Evolutionary conservation across 1,140 invertebrate species (phyloP).

Genomic region (Drosophila grimshawi): DNA sequence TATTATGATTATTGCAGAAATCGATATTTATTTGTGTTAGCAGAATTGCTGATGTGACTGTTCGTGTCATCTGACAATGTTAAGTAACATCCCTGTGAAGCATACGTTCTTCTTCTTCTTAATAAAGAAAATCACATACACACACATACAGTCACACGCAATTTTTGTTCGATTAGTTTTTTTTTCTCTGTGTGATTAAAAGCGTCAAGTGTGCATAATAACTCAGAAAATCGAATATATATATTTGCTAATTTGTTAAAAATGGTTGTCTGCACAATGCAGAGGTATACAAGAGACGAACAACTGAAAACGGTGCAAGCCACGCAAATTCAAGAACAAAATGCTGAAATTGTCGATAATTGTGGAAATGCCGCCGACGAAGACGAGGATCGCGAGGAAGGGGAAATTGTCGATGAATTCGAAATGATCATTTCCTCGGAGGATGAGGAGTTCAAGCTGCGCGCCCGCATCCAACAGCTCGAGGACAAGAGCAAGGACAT

Average conservation of each 20-base stretch:
- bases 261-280: constrained; percentile 55
- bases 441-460: constrained; percentile 75
- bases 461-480: constrained; percentile 73
- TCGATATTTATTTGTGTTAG: neutral
- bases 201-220: constrained; percentile 4
- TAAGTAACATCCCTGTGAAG: constrained; percentile 13
- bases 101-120: constrained; percentile 19
- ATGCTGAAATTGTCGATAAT: constrained; percentile 33
- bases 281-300: constrained; percentile 38
- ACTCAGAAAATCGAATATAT: neutral
- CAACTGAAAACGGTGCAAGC: constrained; percentile 25
- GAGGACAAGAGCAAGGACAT: constrained; percentile 81
- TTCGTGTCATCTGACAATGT: neutral
- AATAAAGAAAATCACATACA: constrained; percentile 11
- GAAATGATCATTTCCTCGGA: constrained; percentile 80
- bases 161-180: constrained; percentile 4
- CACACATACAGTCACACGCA: constrained; percentile 4
- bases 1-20: too few species aligned
- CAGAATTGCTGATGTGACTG: neutral
- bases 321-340: constrained; percentile 9
- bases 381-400: constrained; percentile 67
- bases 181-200: constrained; percentile 10
- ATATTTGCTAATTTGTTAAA: constrained; percentile 9
- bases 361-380: constrained; percentile 39
- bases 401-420: constrained; percentile 82